Base-by-base conservation (phyloP, 37 sponge, comb jelly and placozoan genomes). In the Spongilla lacustris region DNA sequence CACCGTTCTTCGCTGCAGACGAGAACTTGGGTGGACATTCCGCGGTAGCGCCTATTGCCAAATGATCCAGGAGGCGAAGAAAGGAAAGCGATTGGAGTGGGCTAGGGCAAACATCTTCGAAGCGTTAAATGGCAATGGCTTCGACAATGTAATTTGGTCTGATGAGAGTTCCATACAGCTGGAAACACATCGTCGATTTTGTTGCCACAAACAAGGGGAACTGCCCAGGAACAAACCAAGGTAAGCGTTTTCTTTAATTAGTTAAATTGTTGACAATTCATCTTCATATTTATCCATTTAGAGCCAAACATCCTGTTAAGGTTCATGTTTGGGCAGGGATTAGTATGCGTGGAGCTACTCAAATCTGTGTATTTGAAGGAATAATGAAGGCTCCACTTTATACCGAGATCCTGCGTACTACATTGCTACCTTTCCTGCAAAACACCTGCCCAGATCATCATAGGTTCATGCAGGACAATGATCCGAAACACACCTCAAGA, bases 261-360 rank as follows among this genome's bases (percentile, higher is more conserved):
- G 71, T 69, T 28, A n/a, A n/a, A n/a, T 69, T 27, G 27, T 28
- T 69, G 34, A 24, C n/a, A 34, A 26, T 22, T 25, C 50, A 46
- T n/a, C 17, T 46, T 28, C 69, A 32, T 35, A 4, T 31, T 25
- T 33, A 67, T 46, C 46, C 46, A 46, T 46, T 46, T n/a, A 46
- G 46, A 46, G 38, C 87, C n/a, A 87, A 87, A 68, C 87, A 87
- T 41, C 87, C 87, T 24, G 67, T 80, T 29, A 87, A 87, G 72
- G 81, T 87, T 22, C 87, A 87, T 73, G 87, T 80, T 32, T 87
- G 87, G 87, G 81, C 75, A 9, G 87, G 81, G 73, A 81, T 81
- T 66, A 87, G 87, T 34, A 41, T 13, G 9, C 71, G 36, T 27
- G 86, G 86, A 27, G 58, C 72, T 21, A 86, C 86, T 29, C 22